A percentile compares a stretch with the other conserved stretches of the same genome.
Evolutionary conservation across 2,888 invertebrate genomes (phyloP).

Genomic region (Patella depressa): DNA sequence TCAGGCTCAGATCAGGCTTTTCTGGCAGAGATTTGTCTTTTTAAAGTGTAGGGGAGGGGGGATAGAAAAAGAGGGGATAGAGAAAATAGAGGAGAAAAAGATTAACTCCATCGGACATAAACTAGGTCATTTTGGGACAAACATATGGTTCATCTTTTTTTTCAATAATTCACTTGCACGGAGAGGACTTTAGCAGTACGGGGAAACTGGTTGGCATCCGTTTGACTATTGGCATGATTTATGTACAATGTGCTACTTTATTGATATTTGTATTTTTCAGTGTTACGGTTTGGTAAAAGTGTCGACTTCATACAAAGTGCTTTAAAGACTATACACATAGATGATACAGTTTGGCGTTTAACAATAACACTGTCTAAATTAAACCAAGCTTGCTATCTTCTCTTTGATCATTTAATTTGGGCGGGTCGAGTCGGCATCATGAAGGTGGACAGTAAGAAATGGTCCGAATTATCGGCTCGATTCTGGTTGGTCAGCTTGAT

Average conservation of each 20-base stretch:
- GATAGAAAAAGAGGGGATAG: too few relatives aligned
- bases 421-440: slow-evolving; percentile 75
- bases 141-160: too few relatives aligned
- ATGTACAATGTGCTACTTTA: background rate
- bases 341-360: slow-evolving; percentile 80
- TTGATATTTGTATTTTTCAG: slow-evolving; percentile 74
- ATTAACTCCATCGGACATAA: too few relatives aligned
- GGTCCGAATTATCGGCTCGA: slow-evolving; percentile 77
- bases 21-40: too few relatives aligned
- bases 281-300: slow-evolving; percentile 87
- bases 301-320: slow-evolving; percentile 85
- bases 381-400: slow-evolving; percentile 82
- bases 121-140: too few relatives aligned
- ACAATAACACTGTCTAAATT: slow-evolving; percentile 85
- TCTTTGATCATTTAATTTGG: slow-evolving; percentile 91
- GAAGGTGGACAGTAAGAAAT: slow-evolving; percentile 80
- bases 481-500: slow-evolving; percentile 89
- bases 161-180: too few relatives aligned
- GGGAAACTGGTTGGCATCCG: too few relatives aligned
- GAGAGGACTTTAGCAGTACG: too few relatives aligned
- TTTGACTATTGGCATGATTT: too few relatives aligned
- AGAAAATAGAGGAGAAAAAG: too few relatives aligned
- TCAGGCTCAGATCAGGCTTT: too few relatives aligned
- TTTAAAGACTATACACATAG: slow-evolving; percentile 80
- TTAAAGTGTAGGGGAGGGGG: too few relatives aligned